phyloP scores from a whole-genome alignment of 2,797 vertebrate genomes.

The Myripristis jacobus region DNA sequence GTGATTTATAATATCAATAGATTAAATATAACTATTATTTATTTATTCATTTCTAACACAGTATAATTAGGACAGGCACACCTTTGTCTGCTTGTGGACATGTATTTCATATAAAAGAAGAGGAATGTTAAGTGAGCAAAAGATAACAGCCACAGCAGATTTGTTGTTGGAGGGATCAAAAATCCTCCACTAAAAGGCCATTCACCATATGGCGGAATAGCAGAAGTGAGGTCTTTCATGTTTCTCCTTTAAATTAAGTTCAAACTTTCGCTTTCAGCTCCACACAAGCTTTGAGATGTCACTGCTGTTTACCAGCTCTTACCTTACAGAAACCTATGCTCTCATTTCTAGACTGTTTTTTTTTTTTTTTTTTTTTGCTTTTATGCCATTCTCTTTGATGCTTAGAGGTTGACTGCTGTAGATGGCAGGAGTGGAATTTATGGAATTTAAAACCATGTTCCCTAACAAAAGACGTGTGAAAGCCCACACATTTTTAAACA shows the following conservation, averaged over 20 bases:
- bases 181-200: slow-evolving; percentile 16
- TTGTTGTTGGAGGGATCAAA: slow-evolving; percentile 13
- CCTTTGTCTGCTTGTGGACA: no score
- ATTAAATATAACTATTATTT: slow-evolving; percentile 1
- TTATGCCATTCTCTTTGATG: slow-evolving; percentile 4
- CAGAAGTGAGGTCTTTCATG: slow-evolving; percentile 26
- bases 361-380: no score
- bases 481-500: background rate
- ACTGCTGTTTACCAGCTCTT: slow-evolving; percentile 22
- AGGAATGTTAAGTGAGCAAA: no score
- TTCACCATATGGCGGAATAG: slow-evolving; percentile 7
- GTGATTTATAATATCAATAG: slow-evolving; percentile 44
- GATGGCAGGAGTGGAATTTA: slow-evolving; percentile 3
- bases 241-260: slow-evolving; percentile 29
- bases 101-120: no score
- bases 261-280: slow-evolving; percentile 41
- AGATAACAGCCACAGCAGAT: background rate
- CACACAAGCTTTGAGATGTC: slow-evolving; percentile 20
- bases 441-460: slow-evolving; percentile 15
- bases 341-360: background rate
- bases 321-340: slow-evolving; percentile 3
- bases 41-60: background rate
- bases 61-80: no score
- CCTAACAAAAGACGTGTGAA: background rate
- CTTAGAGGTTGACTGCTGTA: background rate